phyloP scores from a whole-genome alignment of 2,113 vertebrate species.

The Anarrhichthys ocellatus region DNA sequence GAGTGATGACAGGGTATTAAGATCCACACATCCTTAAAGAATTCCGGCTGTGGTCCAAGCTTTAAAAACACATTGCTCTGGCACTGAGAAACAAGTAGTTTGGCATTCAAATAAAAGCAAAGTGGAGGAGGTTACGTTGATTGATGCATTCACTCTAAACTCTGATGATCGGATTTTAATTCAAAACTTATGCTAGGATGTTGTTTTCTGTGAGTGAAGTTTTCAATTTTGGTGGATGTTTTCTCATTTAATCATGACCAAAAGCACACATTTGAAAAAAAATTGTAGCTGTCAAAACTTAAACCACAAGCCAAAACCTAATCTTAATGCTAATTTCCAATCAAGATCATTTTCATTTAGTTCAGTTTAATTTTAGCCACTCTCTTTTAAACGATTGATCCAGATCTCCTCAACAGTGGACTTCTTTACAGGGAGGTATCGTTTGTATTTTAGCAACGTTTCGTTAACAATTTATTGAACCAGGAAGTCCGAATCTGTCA shows the following conservation, averaged over 20 bases:
- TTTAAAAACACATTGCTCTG: conserved; percentile 12
- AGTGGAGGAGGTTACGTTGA: conserved; percentile 17
- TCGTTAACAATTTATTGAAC: too few species aligned
- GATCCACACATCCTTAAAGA: conserved; percentile 12
- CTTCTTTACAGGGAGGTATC: too few species aligned
- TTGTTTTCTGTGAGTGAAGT: conserved; percentile 33
- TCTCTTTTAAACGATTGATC: neutral
- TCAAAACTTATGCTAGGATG: conserved; percentile 26
- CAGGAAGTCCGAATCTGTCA: too few species aligned
- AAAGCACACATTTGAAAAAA: conserved; percentile 22
- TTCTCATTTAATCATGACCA: conserved; percentile 30
- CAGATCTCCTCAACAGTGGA: neutral
- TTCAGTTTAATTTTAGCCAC: neutral
- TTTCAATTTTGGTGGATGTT: conserved; percentile 18
- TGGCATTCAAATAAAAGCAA: conserved; percentile 46
- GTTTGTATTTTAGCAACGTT: too few species aligned
- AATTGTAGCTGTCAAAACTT: conserved; percentile 34
- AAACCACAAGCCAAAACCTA: conserved; percentile 1
- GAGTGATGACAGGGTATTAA: conserved; percentile 23
- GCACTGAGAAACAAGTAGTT: conserved; percentile 37
- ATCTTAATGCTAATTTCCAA: neutral
- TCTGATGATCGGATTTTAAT: conserved; percentile 52
- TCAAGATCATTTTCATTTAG: neutral
- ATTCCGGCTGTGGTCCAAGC: neutral
- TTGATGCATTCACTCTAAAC: conserved; percentile 33